Evolutionary conservation across 2,113 vertebrate genomes (phyloP).

Genomic region (Baryphthengus martii): DNA sequence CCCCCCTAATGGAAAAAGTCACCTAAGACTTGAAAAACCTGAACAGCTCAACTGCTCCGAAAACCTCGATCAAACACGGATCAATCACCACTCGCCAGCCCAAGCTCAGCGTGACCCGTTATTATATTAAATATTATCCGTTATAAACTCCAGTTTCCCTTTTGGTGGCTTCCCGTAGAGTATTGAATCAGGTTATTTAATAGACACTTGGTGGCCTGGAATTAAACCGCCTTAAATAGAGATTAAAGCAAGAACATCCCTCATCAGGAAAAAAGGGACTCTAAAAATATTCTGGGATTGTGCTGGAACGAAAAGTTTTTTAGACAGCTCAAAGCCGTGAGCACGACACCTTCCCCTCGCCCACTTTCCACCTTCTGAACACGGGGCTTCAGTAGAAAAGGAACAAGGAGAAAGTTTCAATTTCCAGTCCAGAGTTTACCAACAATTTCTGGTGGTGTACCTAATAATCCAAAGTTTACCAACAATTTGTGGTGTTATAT

Average conservation of each 20-base stretch:
- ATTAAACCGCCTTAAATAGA: neutral
- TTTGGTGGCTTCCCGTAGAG: neutral
- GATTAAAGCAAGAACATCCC: neutral
- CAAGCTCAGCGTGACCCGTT: neutral
- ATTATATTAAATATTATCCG: no score
- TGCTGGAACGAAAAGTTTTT: neutral
- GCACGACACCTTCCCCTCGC: accelerated
- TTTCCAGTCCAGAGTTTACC: neutral
- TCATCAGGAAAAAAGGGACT: neutral
- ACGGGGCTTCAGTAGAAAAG: neutral
- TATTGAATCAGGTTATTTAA: neutral
- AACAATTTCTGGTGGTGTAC: neutral
- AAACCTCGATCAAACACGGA: accelerated
- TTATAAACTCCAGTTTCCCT: neutral
- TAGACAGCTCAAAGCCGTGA: neutral
- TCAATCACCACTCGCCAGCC: accelerated
- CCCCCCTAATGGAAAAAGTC: no score
- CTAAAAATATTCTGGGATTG: neutral
- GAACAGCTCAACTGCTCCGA: neutral
- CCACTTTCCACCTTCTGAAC: neutral
- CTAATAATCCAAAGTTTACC: no score
- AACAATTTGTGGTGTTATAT: no score
- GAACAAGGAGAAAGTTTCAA: neutral
- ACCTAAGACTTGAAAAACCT: neutral
- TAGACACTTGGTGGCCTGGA: neutral